Evolutionary conservation across 2,113 vertebrate genomes (phyloP).

Genomic region (Lepus europaeus): DNA sequence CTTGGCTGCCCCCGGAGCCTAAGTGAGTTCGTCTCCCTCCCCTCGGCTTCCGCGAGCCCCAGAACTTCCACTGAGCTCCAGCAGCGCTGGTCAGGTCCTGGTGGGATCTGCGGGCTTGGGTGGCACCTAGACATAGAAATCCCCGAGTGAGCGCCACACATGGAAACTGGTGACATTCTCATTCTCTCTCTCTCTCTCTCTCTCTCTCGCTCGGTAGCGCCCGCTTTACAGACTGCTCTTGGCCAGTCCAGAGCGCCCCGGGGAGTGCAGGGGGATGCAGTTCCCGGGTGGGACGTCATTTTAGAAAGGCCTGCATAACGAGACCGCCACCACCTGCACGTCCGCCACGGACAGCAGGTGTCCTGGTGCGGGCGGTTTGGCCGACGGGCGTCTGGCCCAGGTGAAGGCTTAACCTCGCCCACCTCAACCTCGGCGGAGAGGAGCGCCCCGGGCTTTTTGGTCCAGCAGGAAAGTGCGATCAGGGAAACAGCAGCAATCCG

Average conservation of each 20-base stretch:
- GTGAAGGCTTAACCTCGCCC: background rate
- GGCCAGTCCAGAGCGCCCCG: background rate
- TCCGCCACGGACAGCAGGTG: background rate
- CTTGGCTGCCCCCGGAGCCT: background rate
- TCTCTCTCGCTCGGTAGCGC: background rate
- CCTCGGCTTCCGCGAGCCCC: background rate
- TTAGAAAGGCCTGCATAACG: background rate
- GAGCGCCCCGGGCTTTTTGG: background rate
- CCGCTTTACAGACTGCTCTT: background rate
- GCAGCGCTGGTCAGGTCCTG: background rate
- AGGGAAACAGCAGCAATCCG: background rate
- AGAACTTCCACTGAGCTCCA: background rate
- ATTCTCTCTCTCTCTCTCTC: no score
- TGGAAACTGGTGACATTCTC: background rate
- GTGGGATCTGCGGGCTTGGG: rapidly evolving
- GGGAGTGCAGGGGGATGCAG: background rate
- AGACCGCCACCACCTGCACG: background rate
- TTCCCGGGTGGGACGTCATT: background rate
- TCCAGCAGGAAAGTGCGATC: slow-evolving; percentile 19
- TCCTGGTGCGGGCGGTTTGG: background rate
- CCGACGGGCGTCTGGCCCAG: background rate
- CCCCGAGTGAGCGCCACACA: background rate
- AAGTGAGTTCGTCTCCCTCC: rapidly evolving
- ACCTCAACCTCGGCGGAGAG: background rate
- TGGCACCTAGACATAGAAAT: background rate